phyloP scores from a whole-genome alignment of 2,113 vertebrate genomes.

The Murina feae region DNA sequence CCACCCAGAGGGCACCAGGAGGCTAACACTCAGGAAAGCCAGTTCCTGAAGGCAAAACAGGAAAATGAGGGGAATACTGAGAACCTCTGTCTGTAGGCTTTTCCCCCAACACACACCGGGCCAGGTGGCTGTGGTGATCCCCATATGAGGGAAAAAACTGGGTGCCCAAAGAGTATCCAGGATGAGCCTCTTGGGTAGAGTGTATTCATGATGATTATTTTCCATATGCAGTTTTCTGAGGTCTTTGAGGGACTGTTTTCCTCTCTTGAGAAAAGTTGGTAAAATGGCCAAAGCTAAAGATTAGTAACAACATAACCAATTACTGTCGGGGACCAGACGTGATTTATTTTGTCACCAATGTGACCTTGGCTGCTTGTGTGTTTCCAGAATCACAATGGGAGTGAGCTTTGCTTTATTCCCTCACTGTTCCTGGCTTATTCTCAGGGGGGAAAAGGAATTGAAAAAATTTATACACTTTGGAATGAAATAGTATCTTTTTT shows the following conservation, averaged over 20 bases:
- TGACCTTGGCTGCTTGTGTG: neutral
- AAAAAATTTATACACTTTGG: neutral
- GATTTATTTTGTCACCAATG: neutral
- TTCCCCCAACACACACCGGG: neutral
- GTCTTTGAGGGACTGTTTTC: neutral
- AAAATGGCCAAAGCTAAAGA: neutral
- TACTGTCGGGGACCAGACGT: neutral
- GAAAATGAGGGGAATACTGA: neutral
- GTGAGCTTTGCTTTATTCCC: neutral
- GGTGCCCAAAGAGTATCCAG: neutral
- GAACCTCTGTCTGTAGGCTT: neutral
- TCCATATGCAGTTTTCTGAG: neutral
- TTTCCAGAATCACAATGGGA: neutral
- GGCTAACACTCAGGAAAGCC: neutral
- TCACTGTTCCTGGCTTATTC: neutral
- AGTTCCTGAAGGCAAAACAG: neutral
- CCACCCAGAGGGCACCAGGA: neutral
- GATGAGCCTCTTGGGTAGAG: neutral
- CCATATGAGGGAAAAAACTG: neutral
- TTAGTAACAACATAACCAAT: neutral
- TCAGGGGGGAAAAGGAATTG: fast-evolving
- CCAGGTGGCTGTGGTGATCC: neutral
- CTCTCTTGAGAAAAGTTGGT: neutral
- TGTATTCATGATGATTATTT: neutral
- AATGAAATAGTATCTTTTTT: neutral